Evolutionary conservation across 2,888 invertebrate genomes (phyloP).

Genomic region (Tetragonula carbonaria): DNA sequence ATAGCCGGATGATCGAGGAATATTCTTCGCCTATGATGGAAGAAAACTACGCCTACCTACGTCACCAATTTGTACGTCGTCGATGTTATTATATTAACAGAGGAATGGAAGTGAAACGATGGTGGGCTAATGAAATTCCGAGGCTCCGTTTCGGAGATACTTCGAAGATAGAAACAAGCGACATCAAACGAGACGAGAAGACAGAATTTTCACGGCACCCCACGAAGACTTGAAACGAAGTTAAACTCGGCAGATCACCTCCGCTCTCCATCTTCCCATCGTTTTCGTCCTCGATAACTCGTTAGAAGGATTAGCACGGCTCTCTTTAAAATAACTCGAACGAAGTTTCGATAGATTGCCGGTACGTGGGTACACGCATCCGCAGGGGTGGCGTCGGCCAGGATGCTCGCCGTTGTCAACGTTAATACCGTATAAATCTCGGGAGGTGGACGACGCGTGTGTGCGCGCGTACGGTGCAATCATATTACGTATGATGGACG

Average conservation of each 20-base stretch:
- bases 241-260: background rate
- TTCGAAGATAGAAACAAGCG: background rate
- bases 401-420: conserved; percentile 15
- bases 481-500: conserved; percentile 55
- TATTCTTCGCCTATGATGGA: background rate
- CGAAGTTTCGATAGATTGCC: conserved; percentile 38
- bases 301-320: conserved; percentile 30
- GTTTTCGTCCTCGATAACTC: conserved; percentile 27
- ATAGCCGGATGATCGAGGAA: conserved; percentile 4
- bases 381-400: background rate
- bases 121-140: background rate
- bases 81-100: background rate
- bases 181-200: background rate
- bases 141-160: background rate
- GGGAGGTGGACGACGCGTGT: conserved; percentile 8
- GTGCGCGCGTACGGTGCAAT: conserved; percentile 49
- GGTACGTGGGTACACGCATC: conserved; percentile 5
- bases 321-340: conserved; percentile 1
- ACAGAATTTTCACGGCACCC: background rate
- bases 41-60: background rate
- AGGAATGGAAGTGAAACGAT: background rate
- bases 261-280: background rate
- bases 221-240: background rate
- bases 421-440: conserved; percentile 19
- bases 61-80: background rate